These are phyloP conservation scores for Colistium nudipinnis DNA, from an alignment of 2,113 vertebrate genomes.

Conservation along the genomic window DNA sequence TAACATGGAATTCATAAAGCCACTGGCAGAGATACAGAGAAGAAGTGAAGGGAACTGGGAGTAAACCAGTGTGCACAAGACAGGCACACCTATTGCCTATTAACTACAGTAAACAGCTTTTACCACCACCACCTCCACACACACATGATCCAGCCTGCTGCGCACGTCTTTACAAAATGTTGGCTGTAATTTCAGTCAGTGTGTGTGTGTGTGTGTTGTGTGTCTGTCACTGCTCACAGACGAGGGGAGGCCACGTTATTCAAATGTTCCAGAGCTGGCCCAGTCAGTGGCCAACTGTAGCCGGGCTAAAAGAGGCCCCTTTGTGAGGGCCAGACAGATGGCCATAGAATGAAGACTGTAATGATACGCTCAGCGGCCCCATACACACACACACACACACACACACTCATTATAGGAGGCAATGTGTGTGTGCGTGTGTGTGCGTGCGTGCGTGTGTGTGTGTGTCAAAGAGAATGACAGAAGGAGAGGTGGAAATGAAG, in stretches of 20 bases:
- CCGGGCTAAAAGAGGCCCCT: conserved; percentile 68
- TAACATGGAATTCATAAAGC: conserved; percentile 51
- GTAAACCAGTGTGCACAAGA: conserved; percentile 66
- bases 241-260: conserved; percentile 62
- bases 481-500: conserved; percentile 34
- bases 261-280: conserved; percentile 64
- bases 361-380: conserved; percentile 66
- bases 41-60: conserved; percentile 73
- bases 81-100: conserved; percentile 70
- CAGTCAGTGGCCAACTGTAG: conserved; percentile 72
- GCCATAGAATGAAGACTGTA: conserved; percentile 76
- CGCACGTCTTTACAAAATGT: conserved; percentile 35
- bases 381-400: conserved; percentile 33
- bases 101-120: conserved; percentile 53
- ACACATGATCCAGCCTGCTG: background rate
- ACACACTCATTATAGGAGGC: conserved; percentile 55
- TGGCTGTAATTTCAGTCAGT: conserved; percentile 36
- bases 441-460: conserved; percentile 18
- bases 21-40: conserved; percentile 26
- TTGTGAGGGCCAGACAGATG: conserved; percentile 79
- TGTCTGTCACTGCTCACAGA: conserved; percentile 52
- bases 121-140: background rate
- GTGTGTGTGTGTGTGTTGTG: conserved; percentile 53
- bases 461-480: conserved; percentile 9
- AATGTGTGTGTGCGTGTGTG: conserved; percentile 16